Evolutionary conservation across 2,113 vertebrate genomes (phyloP).

Genomic region (Sitta europaea): DNA sequence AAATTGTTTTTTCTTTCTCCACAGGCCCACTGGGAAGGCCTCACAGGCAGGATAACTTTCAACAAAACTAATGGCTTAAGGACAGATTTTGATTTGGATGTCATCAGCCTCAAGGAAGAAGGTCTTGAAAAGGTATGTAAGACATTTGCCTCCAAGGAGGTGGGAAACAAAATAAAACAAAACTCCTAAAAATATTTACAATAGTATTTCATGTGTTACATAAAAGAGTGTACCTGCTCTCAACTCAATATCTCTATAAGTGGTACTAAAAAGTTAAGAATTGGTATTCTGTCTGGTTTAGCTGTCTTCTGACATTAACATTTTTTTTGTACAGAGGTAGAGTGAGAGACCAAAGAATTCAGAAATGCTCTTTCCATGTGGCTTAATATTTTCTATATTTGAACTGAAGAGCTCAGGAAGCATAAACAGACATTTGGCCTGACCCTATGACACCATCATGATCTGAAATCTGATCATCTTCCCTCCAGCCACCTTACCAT

Average conservation of each 20-base stretch:
- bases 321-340: not conserved
- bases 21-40: slow-evolving; percentile 96
- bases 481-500: not conserved
- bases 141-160: not conserved
- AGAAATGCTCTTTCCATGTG: not conserved
- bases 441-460: not conserved
- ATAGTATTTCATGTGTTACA: not conserved
- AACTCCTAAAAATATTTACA: not conserved
- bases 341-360: not conserved
- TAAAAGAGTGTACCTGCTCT: not conserved
- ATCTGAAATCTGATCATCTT: not conserved
- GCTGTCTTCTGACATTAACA: not conserved
- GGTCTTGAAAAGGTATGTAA: slow-evolving; percentile 92
- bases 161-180: not conserved
- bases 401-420: not conserved
- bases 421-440: not conserved
- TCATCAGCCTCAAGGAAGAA: slow-evolving; percentile 97
- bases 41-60: slow-evolving; percentile 97
- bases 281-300: not conserved
- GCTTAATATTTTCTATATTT: not conserved
- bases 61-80: slow-evolving; percentile 95
- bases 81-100: slow-evolving; percentile 98
- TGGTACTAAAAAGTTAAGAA: not conserved
- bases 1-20: slow-evolving; percentile 33
- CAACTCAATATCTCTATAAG: not conserved